These are phyloP conservation scores for Sepiola atlantica DNA, from an alignment of 2,888 invertebrate species.

Conservation along the genomic window DNA sequence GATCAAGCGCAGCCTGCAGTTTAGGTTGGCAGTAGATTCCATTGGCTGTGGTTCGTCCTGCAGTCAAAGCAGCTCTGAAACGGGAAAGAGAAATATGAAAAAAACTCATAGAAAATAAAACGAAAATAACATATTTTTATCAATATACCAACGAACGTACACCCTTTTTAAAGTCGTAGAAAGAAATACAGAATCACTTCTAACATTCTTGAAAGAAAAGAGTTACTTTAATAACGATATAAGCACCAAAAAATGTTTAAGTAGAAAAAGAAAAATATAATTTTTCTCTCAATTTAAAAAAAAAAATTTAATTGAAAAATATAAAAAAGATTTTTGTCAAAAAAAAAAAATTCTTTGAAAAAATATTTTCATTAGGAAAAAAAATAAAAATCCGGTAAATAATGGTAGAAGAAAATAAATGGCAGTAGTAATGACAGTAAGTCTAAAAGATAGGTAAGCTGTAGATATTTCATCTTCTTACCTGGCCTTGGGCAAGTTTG, in stretches of 20 bases:
- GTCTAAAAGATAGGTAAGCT: constrained; percentile 14
- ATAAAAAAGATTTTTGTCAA: too few relatives aligned
- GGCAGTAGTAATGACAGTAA: not conserved
- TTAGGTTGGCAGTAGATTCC: constrained; percentile 99
- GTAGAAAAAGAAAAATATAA: too few relatives aligned
- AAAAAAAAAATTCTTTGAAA: not conserved
- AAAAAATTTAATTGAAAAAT: too few relatives aligned
- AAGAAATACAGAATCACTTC: too few relatives aligned
- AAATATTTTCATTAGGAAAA: not conserved
- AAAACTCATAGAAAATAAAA: not conserved
- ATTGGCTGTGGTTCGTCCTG: constrained; percentile 99
- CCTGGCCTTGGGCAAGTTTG: constrained; percentile 89
- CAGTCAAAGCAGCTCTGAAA: constrained; percentile 93
- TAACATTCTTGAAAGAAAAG: too few relatives aligned
- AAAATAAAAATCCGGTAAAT: not conserved
- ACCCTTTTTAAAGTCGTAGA: too few relatives aligned
- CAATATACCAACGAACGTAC: too few relatives aligned
- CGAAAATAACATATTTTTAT: too few relatives aligned
- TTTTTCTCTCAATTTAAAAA: too few relatives aligned
- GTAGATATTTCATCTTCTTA: constrained; percentile 50
- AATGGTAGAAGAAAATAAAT: not conserved
- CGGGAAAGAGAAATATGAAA: constrained; percentile 34
- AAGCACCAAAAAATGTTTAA: too few relatives aligned
- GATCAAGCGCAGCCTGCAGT: constrained; percentile 96
- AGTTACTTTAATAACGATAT: too few relatives aligned